Percentiles rank a stretch among this genome's conserved stretches.
These are phyloP conservation scores for Poecilia picta DNA, from an alignment of 2,797 vertebrate genomes.

Conservation along the genomic window DNA sequence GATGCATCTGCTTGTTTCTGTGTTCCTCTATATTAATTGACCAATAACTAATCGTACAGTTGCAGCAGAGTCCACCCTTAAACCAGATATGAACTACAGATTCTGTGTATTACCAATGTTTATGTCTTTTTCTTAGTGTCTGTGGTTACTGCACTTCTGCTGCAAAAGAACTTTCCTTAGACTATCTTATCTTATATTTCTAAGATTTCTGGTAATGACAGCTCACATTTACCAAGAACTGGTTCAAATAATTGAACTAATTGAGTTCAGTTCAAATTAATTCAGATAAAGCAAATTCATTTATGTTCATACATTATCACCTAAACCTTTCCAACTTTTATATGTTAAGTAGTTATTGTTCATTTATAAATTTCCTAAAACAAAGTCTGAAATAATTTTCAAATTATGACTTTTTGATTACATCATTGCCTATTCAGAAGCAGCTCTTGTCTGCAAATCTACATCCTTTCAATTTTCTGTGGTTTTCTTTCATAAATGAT, in stretches of 20 bases:
- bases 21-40: not conserved
- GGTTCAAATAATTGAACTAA: not conserved
- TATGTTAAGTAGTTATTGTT: not conserved
- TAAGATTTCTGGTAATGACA: not conserved
- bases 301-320: not conserved
- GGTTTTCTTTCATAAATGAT: not conserved
- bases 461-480: not conserved
- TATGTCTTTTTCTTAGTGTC: too few species aligned
- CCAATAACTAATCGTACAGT: not conserved
- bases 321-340: not conserved
- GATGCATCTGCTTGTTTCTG: not conserved
- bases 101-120: not conserved
- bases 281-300: not conserved
- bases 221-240: not conserved
- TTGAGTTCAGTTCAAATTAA: not conserved
- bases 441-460: not conserved
- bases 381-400: constrained; percentile 1
- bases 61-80: not conserved
- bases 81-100: not conserved
- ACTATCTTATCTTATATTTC: not conserved
- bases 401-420: not conserved
- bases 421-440: not conserved
- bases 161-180: too few species aligned
- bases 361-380: not conserved
- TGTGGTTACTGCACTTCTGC: too few species aligned